Conservation (phyloP, 2,888 invertebrate genomes). For the Lagria hirta region DNA sequence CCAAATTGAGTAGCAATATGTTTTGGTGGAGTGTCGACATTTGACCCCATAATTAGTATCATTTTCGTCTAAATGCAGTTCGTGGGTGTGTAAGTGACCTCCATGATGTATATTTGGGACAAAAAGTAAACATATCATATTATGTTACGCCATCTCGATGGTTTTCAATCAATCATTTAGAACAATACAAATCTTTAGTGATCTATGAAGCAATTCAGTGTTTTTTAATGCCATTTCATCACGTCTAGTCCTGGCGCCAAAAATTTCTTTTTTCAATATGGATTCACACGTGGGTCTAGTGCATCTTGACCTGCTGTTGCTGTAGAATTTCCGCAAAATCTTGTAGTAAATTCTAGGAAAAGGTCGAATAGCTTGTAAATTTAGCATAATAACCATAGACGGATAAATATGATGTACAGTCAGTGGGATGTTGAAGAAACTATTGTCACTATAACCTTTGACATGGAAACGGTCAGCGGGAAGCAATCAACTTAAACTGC, state of each 20-base stretch:
- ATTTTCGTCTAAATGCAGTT: slow-evolving; percentile 22
- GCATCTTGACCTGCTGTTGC: slow-evolving; percentile 8
- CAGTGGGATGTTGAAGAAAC: slow-evolving; percentile 17
- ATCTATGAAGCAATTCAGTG: slow-evolving; percentile 15
- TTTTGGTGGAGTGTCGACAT: slow-evolving; percentile 31
- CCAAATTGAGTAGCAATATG: slow-evolving; percentile 33
- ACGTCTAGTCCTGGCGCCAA: slow-evolving; percentile 21
- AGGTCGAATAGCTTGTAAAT: slow-evolving; percentile 21
- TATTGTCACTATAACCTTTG: slow-evolving; percentile 26
- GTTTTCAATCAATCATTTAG: slow-evolving; percentile 21
- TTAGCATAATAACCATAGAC: slow-evolving; percentile 19
- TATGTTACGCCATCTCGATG: slow-evolving; percentile 12
- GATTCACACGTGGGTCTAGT: no score
- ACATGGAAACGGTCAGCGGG: slow-evolving; percentile 21
- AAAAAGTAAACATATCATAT: no score
- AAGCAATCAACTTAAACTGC: slow-evolving; percentile 14
- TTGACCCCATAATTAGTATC: slow-evolving; percentile 35
- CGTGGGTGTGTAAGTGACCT: slow-evolving; percentile 22
- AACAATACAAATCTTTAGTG: slow-evolving; percentile 18
- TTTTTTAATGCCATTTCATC: slow-evolving; percentile 20
- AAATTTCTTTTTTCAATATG: no score
- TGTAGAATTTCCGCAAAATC: slow-evolving; percentile 10
- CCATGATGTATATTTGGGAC: slow-evolving; percentile 21
- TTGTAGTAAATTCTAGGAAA: slow-evolving; percentile 14
- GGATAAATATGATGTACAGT: slow-evolving; percentile 20